These are phyloP conservation scores for Cryptoprocta ferox DNA, from an alignment of 2,797 vertebrate genomes.

Conservation along the genomic window DNA sequence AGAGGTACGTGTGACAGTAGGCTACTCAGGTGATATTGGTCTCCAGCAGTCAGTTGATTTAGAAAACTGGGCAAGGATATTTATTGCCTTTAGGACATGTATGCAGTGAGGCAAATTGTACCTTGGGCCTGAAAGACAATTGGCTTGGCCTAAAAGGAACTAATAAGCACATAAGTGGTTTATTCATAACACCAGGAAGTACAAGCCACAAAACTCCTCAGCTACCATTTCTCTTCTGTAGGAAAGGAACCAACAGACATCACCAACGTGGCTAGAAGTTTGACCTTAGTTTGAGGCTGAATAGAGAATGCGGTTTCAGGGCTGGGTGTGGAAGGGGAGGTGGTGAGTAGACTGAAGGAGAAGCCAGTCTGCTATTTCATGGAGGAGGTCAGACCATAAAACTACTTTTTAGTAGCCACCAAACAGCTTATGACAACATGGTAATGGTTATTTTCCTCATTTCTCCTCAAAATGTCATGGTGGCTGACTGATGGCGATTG, in stretches of 20 bases:
- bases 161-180: not conserved
- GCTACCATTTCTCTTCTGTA: not conserved
- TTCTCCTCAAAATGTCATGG: not conserved
- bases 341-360: not conserved
- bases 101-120: not conserved
- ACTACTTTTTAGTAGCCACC: not conserved
- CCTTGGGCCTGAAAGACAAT: not conserved
- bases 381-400: not conserved
- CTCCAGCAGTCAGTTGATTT: not conserved
- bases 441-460: not conserved
- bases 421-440: not conserved
- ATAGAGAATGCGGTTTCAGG: not conserved
- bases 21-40: not conserved
- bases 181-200: not conserved
- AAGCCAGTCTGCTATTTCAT: not conserved
- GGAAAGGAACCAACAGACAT: not conserved
- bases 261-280: not conserved
- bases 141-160: not conserved
- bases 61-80: not conserved
- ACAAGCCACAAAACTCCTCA: not conserved
- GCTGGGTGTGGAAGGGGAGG: not conserved
- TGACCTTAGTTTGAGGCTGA: not conserved
- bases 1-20: not conserved
- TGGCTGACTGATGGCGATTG: not conserved
- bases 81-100: not conserved